Evolutionary conservation across 30 jellyfish, hydroid and myxozoan genomes (phyloP).

Genomic region (Cassiopea andromeda): DNA sequence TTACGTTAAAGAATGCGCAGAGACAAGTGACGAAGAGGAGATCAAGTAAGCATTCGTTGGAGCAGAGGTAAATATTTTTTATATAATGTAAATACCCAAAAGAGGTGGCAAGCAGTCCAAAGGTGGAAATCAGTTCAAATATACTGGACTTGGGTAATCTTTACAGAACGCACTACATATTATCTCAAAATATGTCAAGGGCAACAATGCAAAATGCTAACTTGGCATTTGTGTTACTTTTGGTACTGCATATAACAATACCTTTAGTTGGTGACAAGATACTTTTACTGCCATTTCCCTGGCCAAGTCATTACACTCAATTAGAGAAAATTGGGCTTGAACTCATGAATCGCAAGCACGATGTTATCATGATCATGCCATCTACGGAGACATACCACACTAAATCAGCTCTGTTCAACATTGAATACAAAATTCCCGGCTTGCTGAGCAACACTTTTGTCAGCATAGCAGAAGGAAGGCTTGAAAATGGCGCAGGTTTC

Average conservation of each 20-base stretch:
- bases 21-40: not conserved
- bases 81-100: not conserved
- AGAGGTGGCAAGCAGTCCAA: not conserved
- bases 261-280: slow-evolving; percentile 19
- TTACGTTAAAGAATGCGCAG: not conserved
- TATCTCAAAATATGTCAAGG: not conserved
- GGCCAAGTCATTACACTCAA: slow-evolving; percentile 76
- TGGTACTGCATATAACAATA: not conserved
- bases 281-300: slow-evolving; percentile 68
- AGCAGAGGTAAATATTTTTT: not conserved
- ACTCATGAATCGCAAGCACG: slow-evolving; percentile 49
- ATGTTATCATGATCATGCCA: slow-evolving; percentile 46
- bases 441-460: slow-evolving; percentile 46
- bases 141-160: no score
- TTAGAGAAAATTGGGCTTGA: slow-evolving; percentile 68
- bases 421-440: slow-evolving; percentile 13
- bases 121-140: no score
- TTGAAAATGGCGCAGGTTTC: slow-evolving; percentile 51
- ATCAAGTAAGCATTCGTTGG: not conserved
- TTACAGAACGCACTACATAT: no score
- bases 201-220: not conserved
- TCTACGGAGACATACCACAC: slow-evolving; percentile 53
- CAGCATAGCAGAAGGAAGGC: slow-evolving; percentile 53
- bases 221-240: not conserved
- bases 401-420: not conserved